Conservation (phyloP, 2,113 vertebrate genomes). For the Psettodes erumei region DNA sequence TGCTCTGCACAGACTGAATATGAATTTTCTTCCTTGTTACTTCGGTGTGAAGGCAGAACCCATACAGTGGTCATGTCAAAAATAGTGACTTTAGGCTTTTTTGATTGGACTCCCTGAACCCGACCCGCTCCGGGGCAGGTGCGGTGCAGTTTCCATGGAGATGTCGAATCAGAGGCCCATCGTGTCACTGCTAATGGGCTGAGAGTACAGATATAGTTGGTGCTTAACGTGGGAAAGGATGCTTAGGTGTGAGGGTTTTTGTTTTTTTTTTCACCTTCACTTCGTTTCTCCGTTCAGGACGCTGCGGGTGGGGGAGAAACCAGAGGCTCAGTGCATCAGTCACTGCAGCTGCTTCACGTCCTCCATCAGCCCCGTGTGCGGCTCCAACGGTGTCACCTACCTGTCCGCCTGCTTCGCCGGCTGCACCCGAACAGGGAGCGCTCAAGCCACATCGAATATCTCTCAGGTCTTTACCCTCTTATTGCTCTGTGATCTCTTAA, state of each 20-base stretch:
- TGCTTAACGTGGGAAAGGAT: neutral
- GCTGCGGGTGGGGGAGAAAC: constrained; percentile 84
- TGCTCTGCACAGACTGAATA: constrained; percentile 35
- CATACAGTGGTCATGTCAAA: neutral
- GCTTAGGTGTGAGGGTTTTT: too few species aligned
- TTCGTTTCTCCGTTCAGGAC: constrained; percentile 83
- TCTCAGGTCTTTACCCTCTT: constrained; percentile 62
- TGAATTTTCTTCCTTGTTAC: constrained; percentile 2
- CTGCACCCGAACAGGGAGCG: constrained; percentile 85
- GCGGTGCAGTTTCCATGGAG: constrained; percentile 54
- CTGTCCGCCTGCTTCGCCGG: constrained; percentile 97
- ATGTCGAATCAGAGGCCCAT: constrained; percentile 30
- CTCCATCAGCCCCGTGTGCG: constrained; percentile 96
- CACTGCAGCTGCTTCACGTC: constrained; percentile 96
- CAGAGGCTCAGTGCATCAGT: constrained; percentile 89
- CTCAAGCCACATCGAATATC: neutral
- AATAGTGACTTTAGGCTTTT: constrained; percentile 4
- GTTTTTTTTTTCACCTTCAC: too few species aligned
- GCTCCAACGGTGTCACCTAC: constrained; percentile 94
- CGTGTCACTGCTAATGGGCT: constrained; percentile 7
- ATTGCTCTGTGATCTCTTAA: neutral
- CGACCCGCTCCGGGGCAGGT: constrained; percentile 15
- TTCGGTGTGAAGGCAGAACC: neutral
- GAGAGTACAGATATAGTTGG: neutral
- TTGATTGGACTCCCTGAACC: constrained; percentile 15